Evolutionary conservation across 2,888 invertebrate species (phyloP).

Genomic region (Notodonta ziczac): DNA sequence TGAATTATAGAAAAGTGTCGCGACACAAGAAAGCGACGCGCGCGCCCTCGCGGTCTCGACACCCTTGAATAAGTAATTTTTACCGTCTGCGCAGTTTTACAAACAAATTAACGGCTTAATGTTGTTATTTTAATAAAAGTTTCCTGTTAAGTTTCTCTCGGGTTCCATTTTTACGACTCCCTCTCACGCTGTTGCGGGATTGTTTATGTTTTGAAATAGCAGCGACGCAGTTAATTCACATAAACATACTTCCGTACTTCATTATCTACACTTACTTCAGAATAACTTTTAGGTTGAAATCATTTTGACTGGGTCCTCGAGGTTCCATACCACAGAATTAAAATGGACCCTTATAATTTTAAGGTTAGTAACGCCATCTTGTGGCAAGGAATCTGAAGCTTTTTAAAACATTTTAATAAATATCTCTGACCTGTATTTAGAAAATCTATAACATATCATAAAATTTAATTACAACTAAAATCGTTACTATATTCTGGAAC

Average conservation of each 20-base stretch:
- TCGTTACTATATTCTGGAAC: neutral
- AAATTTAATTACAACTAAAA: too few relatives aligned
- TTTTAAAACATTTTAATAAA: too few relatives aligned
- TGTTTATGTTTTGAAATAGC: conserved; percentile 70
- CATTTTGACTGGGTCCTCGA: too few relatives aligned
- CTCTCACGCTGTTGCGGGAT: conserved; percentile 64
- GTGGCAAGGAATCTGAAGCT: too few relatives aligned
- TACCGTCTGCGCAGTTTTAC: conserved; percentile 82
- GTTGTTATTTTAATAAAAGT: conserved; percentile 83
- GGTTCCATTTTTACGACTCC: conserved; percentile 76
- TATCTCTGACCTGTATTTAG: too few relatives aligned
- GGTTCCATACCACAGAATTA: too few relatives aligned
- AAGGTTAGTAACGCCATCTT: too few relatives aligned
- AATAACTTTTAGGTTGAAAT: neutral
- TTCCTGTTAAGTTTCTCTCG: conserved; percentile 66
- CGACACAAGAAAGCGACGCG: conserved; percentile 63
- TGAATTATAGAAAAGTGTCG: conserved; percentile 76
- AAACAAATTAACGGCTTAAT: conserved; percentile 82
- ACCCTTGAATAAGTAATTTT: conserved; percentile 79
- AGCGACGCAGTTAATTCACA: conserved; percentile 31
- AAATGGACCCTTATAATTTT: too few relatives aligned
- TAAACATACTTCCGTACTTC: conserved; percentile 16
- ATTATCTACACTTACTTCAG: conserved; percentile 9
- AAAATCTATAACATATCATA: too few relatives aligned
- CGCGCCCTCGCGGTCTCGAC: conserved; percentile 65